phyloP scores from a whole-genome alignment of 2,888 invertebrate genomes.

The Lepidochrysops patricia region DNA sequence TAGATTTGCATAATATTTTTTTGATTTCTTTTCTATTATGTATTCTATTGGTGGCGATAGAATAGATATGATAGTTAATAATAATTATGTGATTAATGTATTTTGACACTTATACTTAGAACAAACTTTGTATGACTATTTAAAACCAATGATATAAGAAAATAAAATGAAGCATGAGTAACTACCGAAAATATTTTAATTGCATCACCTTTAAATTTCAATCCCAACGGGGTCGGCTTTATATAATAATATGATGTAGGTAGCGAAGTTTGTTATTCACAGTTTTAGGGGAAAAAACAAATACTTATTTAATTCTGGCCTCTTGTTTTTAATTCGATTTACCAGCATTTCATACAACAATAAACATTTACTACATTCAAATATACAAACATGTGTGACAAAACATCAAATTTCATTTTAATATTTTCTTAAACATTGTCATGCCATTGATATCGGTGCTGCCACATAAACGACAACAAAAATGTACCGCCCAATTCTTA shows the following conservation, averaged over 20 bases:
- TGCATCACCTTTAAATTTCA: no score
- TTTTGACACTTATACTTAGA: no score
- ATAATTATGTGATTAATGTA: no score
- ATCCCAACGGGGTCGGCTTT: no score
- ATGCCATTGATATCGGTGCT: slow-evolving; percentile 8
- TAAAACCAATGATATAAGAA: not conserved
- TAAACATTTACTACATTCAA: slow-evolving; percentile 25
- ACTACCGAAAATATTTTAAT: no score
- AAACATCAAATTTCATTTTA: not conserved
- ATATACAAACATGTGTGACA: slow-evolving; percentile 27
- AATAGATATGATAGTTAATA: no score
- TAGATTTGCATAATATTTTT: no score
- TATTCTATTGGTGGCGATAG: no score
- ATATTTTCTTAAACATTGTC: slow-evolving; percentile 10
- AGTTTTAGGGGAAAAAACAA: slow-evolving; percentile 2
- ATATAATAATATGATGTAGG: not conserved
- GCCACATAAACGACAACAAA: not conserved
- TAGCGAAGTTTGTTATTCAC: no score
- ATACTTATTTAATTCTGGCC: not conserved
- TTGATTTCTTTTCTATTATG: no score
- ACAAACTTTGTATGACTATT: not conserved
- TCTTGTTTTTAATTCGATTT: slow-evolving; percentile 23
- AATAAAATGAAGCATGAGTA: not conserved
- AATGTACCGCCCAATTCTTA: not conserved
- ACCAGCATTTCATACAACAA: slow-evolving; percentile 26